These are phyloP conservation scores for Eulemur coronatus DNA, from an alignment of 2,797 vertebrate species.

Conservation along the genomic window DNA sequence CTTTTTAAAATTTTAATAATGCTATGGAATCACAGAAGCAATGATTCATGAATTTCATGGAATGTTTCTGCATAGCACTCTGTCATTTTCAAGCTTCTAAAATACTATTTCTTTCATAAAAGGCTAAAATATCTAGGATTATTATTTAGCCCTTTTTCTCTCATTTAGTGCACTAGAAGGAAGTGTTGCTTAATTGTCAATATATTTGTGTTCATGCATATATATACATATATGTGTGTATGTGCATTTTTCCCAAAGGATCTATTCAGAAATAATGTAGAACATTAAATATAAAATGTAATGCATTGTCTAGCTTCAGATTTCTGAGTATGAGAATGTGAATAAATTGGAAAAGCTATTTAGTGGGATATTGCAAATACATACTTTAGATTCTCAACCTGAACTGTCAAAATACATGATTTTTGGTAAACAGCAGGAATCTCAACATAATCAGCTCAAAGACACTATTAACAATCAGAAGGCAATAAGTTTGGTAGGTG, in stretches of 20 bases:
- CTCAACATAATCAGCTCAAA: neutral
- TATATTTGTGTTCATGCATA: neutral
- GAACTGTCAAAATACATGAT: neutral
- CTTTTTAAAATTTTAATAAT: conserved; percentile 35
- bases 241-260: neutral
- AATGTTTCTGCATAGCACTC: neutral
- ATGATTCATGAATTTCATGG: neutral
- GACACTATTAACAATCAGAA: neutral
- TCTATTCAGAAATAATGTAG: neutral
- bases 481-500: neutral
- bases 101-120: neutral
- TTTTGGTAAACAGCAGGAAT: neutral
- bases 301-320: neutral
- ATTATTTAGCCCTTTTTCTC: neutral
- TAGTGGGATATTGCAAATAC: neutral
- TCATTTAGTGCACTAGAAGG: neutral
- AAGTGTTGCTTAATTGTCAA: neutral
- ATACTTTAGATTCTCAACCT: neutral
- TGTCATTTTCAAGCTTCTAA: conserved; percentile 15
- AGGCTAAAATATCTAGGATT: neutral
- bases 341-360: neutral
- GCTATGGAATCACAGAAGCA: neutral
- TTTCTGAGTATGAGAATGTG: neutral
- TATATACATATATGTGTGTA: neutral
- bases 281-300: neutral